phyloP scores from a whole-genome alignment of 1,140 invertebrate species.

The Penaeus chinensis region DNA sequence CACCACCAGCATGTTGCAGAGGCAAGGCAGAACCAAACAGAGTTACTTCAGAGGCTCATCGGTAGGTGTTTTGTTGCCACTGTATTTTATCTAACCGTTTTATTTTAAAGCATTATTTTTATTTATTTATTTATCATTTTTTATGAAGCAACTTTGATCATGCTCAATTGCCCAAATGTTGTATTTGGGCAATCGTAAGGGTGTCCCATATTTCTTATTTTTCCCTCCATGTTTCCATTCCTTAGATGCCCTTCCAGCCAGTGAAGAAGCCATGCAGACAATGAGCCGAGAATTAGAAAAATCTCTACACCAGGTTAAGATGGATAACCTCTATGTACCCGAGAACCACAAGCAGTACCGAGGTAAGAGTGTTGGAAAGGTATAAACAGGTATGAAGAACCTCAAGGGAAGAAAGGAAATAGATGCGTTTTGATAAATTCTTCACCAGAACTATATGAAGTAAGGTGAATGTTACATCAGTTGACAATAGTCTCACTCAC shows the following conservation, averaged over 20 bases:
- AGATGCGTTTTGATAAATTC: too few relatives aligned
- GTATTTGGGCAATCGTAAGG: neutral
- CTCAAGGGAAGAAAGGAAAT: too few relatives aligned
- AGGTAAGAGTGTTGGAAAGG: slow-evolving; percentile 2
- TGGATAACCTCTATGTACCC: slow-evolving; percentile 44
- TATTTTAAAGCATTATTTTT: neutral
- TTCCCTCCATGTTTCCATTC: neutral
- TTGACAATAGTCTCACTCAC: too few relatives aligned
- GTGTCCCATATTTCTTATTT: neutral
- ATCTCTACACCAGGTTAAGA: slow-evolving; percentile 39
- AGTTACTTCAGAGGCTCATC: slow-evolving; percentile 16
- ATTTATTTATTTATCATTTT: neutral
- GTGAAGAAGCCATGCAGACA: slow-evolving; percentile 14
- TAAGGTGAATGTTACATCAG: too few relatives aligned
- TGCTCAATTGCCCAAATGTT: neutral
- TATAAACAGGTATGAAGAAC: too few relatives aligned
- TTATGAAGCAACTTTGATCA: neutral
- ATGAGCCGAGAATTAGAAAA: slow-evolving; percentile 39
- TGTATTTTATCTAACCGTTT: neutral
- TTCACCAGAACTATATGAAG: too few relatives aligned
- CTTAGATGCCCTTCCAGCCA: slow-evolving; percentile 38
- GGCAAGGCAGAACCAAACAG: slow-evolving; percentile 1
- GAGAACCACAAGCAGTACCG: slow-evolving; percentile 37
- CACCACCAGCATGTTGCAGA: slow-evolving; percentile 24
- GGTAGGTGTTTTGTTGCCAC: neutral